Evolutionary conservation across 2,888 invertebrate species (phyloP), one percentile per base, ranked within the genome.

Genomic region (Acronicta alni): DNA sequence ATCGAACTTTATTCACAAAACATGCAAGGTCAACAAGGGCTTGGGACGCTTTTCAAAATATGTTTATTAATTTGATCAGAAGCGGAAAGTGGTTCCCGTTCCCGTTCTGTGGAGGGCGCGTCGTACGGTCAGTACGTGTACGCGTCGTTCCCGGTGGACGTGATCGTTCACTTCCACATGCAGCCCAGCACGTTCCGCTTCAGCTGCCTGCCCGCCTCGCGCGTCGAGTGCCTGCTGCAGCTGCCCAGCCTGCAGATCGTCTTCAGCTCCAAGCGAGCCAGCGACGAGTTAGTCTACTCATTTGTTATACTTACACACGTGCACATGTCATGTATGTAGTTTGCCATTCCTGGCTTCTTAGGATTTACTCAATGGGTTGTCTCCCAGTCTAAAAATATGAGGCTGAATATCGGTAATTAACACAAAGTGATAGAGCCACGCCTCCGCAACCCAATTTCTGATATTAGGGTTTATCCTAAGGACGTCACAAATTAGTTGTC

Each of bases 91-190:
- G 86, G 75, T 1, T 60, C 65, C 90, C 82, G 81, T 10, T 74
- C 80, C 17, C 75, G 77, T 18, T 74, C 82, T 30, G 84, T 59
- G 26, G 93, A 95, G 80, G 96, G 95, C 74, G 92, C 95, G 37
- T 95, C 96, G 71, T 96, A 96, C 79, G 96, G 96, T 0, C 97
- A 97, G 89, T 97, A 97, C 83, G 97, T 97, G 72, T 98, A 98
- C 86, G 97, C 98, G 37, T 98, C 99, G 54, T 99, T 99, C 89
- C 99, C 99, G 0, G 99, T 99, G 0, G 99, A 99, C 92, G 99
- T 99, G 20, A 98, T 99, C 77, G 99, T 99, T 41, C 99, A 99
- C 91, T 98, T 99, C 94, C 98, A 98, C 90, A 99, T 99, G 97
- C 99, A 99, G 88, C 99, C 99, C 0, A 98, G 98, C 55, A 98